Evolutionary conservation across 2,888 invertebrate species (phyloP).

Genomic region (Eurytoma adleriae): DNA sequence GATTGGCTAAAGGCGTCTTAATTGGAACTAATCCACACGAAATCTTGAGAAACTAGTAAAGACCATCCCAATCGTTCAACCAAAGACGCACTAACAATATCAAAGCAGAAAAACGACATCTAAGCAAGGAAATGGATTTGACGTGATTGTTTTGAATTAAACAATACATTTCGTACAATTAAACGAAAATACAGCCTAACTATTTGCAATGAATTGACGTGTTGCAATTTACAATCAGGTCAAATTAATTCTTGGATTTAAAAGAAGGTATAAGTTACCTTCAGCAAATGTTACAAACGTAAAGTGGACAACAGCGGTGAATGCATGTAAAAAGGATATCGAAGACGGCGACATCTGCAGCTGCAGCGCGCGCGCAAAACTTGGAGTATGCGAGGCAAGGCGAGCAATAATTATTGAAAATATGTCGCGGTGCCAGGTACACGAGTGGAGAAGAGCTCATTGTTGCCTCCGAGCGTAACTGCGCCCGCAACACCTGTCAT

Average conservation of each 20-base stretch:
- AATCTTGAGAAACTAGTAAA: conserved; percentile 48
- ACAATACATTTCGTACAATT: no score
- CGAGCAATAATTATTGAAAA: conserved; percentile 67
- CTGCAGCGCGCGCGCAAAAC: neutral
- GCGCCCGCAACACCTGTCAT: conserved; percentile 68
- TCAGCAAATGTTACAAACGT: no score
- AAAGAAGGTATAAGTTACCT: no score
- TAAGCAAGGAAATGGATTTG: neutral
- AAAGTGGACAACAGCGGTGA: no score
- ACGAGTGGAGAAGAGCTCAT: conserved; percentile 61
- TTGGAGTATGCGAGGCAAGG: conserved; percentile 3
- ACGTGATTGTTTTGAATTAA: no score
- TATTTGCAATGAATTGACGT: no score
- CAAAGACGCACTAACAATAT: conserved; percentile 33
- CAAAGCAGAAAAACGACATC: neutral
- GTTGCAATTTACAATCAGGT: no score
- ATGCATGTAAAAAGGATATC: conserved; percentile 23
- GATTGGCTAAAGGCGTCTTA: conserved; percentile 57
- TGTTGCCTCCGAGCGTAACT: conserved; percentile 59
- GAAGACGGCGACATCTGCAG: conserved; percentile 2
- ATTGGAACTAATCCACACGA: conserved; percentile 57
- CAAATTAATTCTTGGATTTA: no score
- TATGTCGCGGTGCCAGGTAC: conserved; percentile 68
- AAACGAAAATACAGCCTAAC: no score
- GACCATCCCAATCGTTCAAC: conserved; percentile 37